These are phyloP conservation scores for Meteorus sp. DNA, from an alignment of 1,140 invertebrate genomes.

Conservation along the genomic window DNA sequence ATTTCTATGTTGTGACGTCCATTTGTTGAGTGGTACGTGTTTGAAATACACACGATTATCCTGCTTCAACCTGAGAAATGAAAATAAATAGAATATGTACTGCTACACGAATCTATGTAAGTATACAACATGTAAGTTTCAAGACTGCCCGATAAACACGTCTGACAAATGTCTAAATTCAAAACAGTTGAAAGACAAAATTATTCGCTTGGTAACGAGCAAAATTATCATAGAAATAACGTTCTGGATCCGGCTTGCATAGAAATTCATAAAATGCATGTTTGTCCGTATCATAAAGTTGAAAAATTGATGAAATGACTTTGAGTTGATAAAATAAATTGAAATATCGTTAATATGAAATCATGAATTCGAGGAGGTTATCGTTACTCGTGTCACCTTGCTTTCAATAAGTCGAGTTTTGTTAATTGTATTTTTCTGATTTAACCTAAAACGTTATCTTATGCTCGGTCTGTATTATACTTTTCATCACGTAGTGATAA, in stretches of 20 bases:
- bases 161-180: not conserved
- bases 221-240: conserved; percentile 5
- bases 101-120: not conserved
- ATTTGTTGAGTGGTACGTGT: not conserved
- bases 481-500: no score
- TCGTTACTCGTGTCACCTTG: no score
- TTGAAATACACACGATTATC: not conserved
- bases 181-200: not conserved
- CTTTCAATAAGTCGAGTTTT: no score
- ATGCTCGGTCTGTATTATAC: no score
- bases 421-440: no score
- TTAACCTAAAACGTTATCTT: no score
- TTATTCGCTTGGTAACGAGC: not conserved
- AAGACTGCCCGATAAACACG: conserved; percentile 15
- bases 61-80: no score
- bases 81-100: no score
- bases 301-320: no score
- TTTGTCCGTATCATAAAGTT: not conserved
- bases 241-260: not conserved
- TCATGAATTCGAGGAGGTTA: not conserved
- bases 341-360: conserved; percentile 1
- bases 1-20: not conserved
- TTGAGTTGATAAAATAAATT: no score
- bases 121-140: conserved; percentile 1
- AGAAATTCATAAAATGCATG: not conserved